Evolutionary conservation across 2,888 invertebrate species (phyloP).

Genomic region (Therioaphis trifolii): DNA sequence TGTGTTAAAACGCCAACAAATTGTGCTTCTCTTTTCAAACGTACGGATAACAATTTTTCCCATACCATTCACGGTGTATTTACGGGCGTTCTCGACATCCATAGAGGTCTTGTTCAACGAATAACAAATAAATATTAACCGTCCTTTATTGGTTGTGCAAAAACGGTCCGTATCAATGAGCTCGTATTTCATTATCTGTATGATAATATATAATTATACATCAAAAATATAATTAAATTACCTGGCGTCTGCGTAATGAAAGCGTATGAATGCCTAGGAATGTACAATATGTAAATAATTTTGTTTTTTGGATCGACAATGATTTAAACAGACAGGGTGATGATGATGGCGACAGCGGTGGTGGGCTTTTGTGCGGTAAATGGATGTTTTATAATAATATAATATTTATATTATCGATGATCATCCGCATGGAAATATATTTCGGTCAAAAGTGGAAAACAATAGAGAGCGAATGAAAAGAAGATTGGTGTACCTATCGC

Average conservation of each 20-base stretch:
- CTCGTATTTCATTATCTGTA: slow-evolving; percentile 5
- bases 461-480: background rate
- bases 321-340: background rate
- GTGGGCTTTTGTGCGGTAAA: slow-evolving; percentile 17
- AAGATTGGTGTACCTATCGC: background rate
- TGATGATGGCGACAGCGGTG: background rate
- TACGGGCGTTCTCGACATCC: background rate
- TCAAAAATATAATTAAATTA: slow-evolving; percentile 42
- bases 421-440: background rate
- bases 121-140: background rate
- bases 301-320: slow-evolving; percentile 17
- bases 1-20: background rate
- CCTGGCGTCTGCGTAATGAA: background rate
- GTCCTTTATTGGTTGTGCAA: slow-evolving; percentile 23
- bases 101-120: slow-evolving; percentile 8
- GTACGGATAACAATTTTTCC: too few species aligned
- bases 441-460: slow-evolving; percentile 3
- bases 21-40: too few species aligned
- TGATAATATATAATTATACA: background rate
- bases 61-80: too few species aligned
- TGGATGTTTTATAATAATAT: slow-evolving; percentile 20
- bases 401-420: background rate
- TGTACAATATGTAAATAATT: background rate
- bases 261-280: background rate
- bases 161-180: slow-evolving; percentile 36